Evolutionary conservation across 2,113 vertebrate species (phyloP).

Genomic region (Barbus barbus): DNA sequence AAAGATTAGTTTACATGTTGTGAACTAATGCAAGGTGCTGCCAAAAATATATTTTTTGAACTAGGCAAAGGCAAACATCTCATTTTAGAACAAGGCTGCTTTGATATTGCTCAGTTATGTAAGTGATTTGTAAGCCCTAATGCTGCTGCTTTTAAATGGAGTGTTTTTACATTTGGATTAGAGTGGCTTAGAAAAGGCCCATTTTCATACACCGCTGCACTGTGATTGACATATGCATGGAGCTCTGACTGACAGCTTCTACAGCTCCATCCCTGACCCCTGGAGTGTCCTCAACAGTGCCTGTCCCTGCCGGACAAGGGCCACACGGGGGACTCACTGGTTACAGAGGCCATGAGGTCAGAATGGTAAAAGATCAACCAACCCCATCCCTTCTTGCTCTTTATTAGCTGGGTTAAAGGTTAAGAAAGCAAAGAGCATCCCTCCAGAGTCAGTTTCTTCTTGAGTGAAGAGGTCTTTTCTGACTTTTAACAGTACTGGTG

Average conservation of each 20-base stretch:
- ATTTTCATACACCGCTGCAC: slow-evolving; percentile 5
- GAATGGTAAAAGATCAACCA: slow-evolving; percentile 55
- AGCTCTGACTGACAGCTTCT: slow-evolving; percentile 68
- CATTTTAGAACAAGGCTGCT: not conserved
- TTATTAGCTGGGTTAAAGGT: slow-evolving; percentile 66
- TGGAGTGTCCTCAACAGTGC: slow-evolving; percentile 60
- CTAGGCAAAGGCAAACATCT: not conserved
- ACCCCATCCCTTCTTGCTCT: slow-evolving; percentile 57
- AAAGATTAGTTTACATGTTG: not conserved
- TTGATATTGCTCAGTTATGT: slow-evolving; percentile 32
- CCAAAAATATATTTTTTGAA: not conserved
- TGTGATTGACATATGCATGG: slow-evolving; percentile 72
- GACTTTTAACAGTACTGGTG: slow-evolving; percentile 23
- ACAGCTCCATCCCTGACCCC: slow-evolving; percentile 64
- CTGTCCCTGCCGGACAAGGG: slow-evolving; percentile 59
- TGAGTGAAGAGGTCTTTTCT: slow-evolving; percentile 23
- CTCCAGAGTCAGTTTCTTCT: slow-evolving; percentile 55
- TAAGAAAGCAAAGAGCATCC: slow-evolving; percentile 62
- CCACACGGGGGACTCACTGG: slow-evolving; percentile 56
- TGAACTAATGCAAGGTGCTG: not conserved
- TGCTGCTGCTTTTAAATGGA: slow-evolving; percentile 11
- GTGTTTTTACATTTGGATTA: slow-evolving; percentile 48
- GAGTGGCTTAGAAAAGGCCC: not conserved
- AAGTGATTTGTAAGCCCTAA: slow-evolving; percentile 37
- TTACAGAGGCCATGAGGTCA: slow-evolving; percentile 44